Percentiles rank a stretch among this genome's conserved stretches.
Conservation (phyloP, 1,140 invertebrate species). For the Rhizoglyphus robini region DNA sequence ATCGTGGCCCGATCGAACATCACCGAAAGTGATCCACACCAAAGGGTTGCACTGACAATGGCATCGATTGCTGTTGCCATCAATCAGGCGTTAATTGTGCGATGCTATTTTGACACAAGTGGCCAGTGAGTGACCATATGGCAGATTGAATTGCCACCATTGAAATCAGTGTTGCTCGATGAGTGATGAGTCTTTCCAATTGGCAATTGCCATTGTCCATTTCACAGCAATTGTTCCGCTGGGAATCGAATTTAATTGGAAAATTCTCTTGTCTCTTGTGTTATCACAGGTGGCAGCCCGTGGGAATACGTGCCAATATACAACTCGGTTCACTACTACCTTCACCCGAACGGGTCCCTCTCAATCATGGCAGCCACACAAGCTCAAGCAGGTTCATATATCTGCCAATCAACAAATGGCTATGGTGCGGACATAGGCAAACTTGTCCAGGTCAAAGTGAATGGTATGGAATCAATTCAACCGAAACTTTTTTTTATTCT, state of each 20-base stretch:
- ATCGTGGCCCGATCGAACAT: neutral
- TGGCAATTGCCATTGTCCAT: neutral
- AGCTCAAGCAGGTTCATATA: neutral
- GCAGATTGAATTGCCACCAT: neutral
- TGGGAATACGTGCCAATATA: conserved; percentile 16
- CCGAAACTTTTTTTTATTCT: no score
- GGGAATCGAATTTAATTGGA: neutral
- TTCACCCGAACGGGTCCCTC: conserved; percentile 14
- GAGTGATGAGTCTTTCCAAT: neutral
- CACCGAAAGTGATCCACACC: no score
- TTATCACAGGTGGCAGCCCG: neutral
- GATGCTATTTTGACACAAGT: neutral
- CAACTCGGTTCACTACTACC: conserved; percentile 12
- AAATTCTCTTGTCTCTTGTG: neutral
- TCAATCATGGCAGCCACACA: conserved; percentile 3
- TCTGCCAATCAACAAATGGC: conserved; percentile 19
- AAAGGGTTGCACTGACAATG: neutral
- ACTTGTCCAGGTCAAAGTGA: conserved; percentile 7
- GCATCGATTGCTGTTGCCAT: neutral
- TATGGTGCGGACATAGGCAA: conserved; percentile 17
- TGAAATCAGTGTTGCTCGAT: neutral
- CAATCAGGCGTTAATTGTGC: neutral
- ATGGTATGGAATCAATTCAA: conserved; percentile 4
- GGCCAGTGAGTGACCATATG: neutral
- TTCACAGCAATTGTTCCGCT: neutral